Conservation (phyloP, 1,140 invertebrate genomes). For the Aplysia californica region DNA sequence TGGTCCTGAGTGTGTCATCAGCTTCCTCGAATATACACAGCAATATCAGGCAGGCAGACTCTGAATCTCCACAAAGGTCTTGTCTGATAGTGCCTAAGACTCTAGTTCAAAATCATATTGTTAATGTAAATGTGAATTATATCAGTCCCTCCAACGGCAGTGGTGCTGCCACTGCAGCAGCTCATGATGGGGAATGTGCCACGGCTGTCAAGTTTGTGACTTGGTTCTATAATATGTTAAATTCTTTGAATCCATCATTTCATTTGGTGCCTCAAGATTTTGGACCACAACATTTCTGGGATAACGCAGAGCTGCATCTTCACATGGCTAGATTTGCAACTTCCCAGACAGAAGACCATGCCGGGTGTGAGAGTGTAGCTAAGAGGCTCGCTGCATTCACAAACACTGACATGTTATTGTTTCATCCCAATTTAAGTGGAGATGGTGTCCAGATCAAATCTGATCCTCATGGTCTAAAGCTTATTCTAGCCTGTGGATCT, state of each 20-base stretch:
- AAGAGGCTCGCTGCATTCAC: conserved; percentile 64
- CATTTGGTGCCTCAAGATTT: conserved; percentile 57
- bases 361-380: conserved; percentile 54
- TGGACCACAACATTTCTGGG: conserved; percentile 72
- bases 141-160: no score
- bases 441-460: conserved; percentile 72
- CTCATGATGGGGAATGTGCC: no score
- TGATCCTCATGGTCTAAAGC: conserved; percentile 74
- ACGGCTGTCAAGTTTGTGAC: no score
- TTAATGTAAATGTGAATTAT: no score
- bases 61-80: no score
- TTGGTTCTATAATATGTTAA: conserved; percentile 75
- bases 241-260: conserved; percentile 59
- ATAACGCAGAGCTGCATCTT: conserved; percentile 65
- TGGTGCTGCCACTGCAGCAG: no score
- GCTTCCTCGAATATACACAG: no score
- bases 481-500: conserved; percentile 74
- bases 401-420: conserved; percentile 69
- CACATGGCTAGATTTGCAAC: conserved; percentile 43
- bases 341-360: conserved; percentile 35
- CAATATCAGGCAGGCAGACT: no score
- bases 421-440: conserved; percentile 73
- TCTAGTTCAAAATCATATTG: no score
- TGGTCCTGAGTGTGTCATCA: no score
- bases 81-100: no score